A percentile compares a stretch with the other conserved stretches of the same genome.
These are phyloP conservation scores for Nymphalis polychloros DNA, from an alignment of 2,888 invertebrate species.

Conservation along the genomic window DNA sequence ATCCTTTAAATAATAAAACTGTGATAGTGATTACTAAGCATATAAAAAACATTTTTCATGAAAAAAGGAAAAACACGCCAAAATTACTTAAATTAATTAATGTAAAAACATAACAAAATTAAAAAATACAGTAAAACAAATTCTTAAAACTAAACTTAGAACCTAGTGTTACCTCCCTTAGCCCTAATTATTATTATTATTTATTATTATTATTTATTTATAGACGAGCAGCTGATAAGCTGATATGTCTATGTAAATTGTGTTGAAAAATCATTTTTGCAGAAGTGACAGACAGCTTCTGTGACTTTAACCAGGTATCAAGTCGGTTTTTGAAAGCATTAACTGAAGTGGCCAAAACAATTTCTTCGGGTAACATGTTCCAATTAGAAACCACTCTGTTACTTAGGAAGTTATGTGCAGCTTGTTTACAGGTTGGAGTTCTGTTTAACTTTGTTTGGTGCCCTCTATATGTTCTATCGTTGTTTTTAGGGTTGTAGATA, in stretches of 20 bases:
- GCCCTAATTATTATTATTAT: no score
- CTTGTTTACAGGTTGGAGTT: background rate
- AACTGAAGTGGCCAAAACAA: background rate
- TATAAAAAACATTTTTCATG: no score
- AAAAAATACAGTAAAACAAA: no score
- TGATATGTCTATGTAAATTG: background rate
- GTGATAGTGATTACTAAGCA: no score
- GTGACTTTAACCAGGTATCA: background rate
- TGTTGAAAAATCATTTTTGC: slow-evolving; percentile 1
- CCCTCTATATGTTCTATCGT: background rate
- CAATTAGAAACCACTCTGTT: background rate
- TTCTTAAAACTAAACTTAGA: no score
- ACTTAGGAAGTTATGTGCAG: background rate
- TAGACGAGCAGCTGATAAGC: background rate
- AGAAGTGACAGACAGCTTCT: slow-evolving; percentile 2
- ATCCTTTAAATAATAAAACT: no score
- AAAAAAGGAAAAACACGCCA: no score
- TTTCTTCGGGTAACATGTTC: background rate
- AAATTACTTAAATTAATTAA: no score
- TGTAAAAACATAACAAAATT: no score
- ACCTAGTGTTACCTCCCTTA: no score
- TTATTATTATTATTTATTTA: no score
- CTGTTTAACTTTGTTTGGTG: background rate
- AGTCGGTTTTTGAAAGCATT: slow-evolving; percentile 1
- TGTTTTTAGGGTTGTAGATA: background rate